Conservation (phyloP, 2,797 vertebrate species). For the Ctenochaetus hawaiiensis region DNA sequence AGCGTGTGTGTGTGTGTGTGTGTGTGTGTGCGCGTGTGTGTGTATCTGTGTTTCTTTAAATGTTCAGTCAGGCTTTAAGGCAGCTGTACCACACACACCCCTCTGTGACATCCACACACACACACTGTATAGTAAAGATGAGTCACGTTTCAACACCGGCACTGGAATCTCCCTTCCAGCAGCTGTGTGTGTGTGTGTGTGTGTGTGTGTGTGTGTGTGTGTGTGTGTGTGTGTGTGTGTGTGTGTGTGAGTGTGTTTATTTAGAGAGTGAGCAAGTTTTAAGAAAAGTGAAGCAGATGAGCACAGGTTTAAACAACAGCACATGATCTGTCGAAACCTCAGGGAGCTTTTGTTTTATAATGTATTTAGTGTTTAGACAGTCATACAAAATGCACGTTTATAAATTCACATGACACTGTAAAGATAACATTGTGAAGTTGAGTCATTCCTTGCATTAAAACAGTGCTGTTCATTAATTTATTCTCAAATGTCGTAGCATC, state of each 20-base stretch:
- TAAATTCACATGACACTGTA: neutral
- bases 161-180: conserved; percentile 44
- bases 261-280: neutral
- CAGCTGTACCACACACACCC: conserved; percentile 64
- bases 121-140: conserved; percentile 52
- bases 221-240: conserved; percentile 19
- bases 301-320: neutral
- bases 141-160: conserved; percentile 64
- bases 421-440: neutral
- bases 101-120: conserved; percentile 37
- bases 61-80: conserved; percentile 36
- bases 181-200: conserved; percentile 47
- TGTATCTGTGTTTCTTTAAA: conserved; percentile 44
- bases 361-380: neutral
- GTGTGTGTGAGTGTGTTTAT: neutral
- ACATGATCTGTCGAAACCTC: neutral
- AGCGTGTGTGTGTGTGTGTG: conserved; percentile 10
- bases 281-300: neutral
- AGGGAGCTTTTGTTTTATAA: neutral
- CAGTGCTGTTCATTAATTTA: neutral
- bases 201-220: neutral
- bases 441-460: neutral
- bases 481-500: neutral
- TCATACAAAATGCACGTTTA: neutral
- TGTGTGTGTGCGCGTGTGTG: conserved; percentile 8